These are phyloP conservation scores for Hafferia zeledoni DNA, from an alignment of 2,797 vertebrate genomes.

Conservation along the genomic window DNA sequence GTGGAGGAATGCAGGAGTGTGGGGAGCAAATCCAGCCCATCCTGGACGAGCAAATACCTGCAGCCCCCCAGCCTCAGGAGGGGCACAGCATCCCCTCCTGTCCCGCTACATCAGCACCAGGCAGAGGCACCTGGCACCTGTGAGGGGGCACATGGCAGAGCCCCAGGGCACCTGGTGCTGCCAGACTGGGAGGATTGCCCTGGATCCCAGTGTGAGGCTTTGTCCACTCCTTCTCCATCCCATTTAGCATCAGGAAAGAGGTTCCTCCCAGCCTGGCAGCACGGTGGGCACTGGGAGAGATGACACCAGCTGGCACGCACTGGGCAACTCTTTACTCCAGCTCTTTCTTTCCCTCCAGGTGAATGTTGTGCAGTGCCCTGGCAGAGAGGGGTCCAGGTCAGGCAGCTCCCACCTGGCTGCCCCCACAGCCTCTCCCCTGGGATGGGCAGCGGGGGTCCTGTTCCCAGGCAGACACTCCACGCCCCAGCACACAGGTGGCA, in stretches of 20 bases:
- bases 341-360: no score
- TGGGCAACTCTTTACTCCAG: background rate
- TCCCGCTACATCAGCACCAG: fast-evolving
- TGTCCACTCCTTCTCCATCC: background rate
- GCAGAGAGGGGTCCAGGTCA: background rate
- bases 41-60: background rate
- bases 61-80: background rate
- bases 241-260: fast-evolving
- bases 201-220: background rate
- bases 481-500: background rate
- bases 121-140: background rate
- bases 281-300: fast-evolving
- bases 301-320: fast-evolving
- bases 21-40: background rate
- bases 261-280: background rate
- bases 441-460: background rate
- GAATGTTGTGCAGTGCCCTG: background rate
- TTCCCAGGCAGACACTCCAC: background rate
- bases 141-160: fast-evolving
- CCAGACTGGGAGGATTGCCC: fast-evolving
- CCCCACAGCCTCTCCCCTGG: fast-evolving
- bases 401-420: background rate
- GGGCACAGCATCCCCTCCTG: background rate
- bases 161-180: background rate
- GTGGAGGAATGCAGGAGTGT: background rate